Conservation (phyloP, 2,113 vertebrate species). For the Trochalopteron elliotii region DNA sequence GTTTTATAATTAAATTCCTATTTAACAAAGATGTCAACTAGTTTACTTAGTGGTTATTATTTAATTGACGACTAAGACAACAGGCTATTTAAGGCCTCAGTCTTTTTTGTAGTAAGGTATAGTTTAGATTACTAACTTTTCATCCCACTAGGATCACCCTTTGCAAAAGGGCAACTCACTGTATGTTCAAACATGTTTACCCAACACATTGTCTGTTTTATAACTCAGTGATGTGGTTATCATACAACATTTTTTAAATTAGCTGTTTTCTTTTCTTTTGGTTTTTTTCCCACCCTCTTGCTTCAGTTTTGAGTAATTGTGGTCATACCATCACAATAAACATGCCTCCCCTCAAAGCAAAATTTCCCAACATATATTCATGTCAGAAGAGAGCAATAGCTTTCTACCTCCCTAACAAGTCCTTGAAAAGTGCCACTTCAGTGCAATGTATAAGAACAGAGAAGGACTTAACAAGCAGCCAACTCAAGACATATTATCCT, state of each 20-base stretch:
- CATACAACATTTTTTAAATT: not conserved
- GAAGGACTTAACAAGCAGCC: not conserved
- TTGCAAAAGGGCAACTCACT: constrained; percentile 43
- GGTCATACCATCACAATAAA: not conserved
- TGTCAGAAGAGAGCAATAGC: not conserved
- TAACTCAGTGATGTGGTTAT: not conserved
- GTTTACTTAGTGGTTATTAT: constrained; percentile 53
- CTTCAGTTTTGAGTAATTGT: not conserved
- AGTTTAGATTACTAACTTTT: constrained; percentile 50
- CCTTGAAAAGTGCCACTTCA: not conserved
- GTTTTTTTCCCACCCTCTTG: not conserved
- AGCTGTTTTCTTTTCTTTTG: not conserved
- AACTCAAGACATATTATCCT: not conserved
- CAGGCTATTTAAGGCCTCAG: constrained; percentile 35
- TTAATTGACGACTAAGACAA: constrained; percentile 60
- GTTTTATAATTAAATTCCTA: constrained; percentile 59
- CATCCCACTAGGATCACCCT: not conserved
- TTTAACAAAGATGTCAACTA: constrained; percentile 56
- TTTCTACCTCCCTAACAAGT: not conserved
- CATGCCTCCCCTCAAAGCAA: not conserved
- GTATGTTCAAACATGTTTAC: not conserved
- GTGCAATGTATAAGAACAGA: not conserved
- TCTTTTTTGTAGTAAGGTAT: constrained; percentile 28
- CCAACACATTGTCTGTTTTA: not conserved
- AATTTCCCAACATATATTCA: not conserved